Evolutionary conservation across 2,888 invertebrate genomes (phyloP).

Genomic region (Nomada lathburiana): DNA sequence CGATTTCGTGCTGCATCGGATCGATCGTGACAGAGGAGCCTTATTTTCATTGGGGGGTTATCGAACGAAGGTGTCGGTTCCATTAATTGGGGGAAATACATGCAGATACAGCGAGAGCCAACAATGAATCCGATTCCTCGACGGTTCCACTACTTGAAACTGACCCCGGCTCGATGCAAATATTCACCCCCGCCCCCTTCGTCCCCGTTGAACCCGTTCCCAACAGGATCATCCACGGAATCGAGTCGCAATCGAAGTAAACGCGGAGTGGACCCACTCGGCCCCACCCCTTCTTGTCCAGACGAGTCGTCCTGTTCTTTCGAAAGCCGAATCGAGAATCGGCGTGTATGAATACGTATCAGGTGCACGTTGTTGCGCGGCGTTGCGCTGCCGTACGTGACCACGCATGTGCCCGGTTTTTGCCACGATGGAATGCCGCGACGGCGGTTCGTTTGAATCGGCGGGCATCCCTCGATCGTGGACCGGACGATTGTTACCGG

Average conservation of each 20-base stretch:
- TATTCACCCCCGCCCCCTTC: too few relatives aligned
- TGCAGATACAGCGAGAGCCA: too few relatives aligned
- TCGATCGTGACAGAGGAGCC: neutral
- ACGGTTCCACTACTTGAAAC: too few relatives aligned
- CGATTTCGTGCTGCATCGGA: neutral
- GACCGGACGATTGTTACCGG: conserved; percentile 78
- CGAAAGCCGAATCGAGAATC: conserved; percentile 53
- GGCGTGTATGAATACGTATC: conserved; percentile 75
- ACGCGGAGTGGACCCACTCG: neutral
- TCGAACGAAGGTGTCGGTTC: neutral
- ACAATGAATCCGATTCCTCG: too few relatives aligned
- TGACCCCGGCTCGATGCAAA: too few relatives aligned
- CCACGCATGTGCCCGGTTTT: conserved; percentile 81
- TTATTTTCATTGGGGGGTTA: too few relatives aligned
- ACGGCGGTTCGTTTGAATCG: conserved; percentile 83
- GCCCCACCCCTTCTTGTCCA: neutral
- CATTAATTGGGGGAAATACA: too few relatives aligned
- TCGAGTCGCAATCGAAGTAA: conserved; percentile 20
- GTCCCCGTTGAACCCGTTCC: too few relatives aligned
- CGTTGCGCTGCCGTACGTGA: conserved; percentile 77
- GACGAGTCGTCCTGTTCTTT: conserved; percentile 46
- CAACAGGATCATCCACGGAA: neutral
- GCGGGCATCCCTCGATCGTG: conserved; percentile 70
- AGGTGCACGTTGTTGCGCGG: conserved; percentile 71
- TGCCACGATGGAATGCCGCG: conserved; percentile 79